These are phyloP conservation scores for Emydoidea blandingii DNA, from an alignment of 2,797 vertebrate genomes.

Conservation along the genomic window DNA sequence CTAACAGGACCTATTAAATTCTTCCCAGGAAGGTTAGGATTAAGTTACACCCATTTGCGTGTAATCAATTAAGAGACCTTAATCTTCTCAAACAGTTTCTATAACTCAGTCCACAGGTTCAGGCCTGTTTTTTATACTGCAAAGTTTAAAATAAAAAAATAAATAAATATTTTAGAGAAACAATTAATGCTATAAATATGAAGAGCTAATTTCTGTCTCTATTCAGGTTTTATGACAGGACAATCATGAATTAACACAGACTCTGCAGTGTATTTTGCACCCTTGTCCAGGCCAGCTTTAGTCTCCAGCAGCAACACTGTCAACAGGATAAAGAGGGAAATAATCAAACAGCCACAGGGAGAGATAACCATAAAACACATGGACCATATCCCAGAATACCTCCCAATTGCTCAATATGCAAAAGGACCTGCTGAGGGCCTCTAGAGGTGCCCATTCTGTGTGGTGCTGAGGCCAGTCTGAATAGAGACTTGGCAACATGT, in stretches of 20 bases:
- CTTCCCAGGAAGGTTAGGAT: conserved; percentile 64
- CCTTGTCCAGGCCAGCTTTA: conserved; percentile 7
- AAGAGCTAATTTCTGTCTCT: conserved; percentile 64
- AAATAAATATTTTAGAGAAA: conserved; percentile 57
- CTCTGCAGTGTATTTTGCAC: conserved; percentile 37
- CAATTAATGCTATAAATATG: conserved; percentile 72
- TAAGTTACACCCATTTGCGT: conserved; percentile 78
- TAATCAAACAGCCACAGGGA: background rate
- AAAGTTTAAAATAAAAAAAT: conserved; percentile 69
- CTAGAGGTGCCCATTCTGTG: background rate
- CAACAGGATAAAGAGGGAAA: background rate
- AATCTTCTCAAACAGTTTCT: conserved; percentile 76
- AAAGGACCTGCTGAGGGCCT: background rate
- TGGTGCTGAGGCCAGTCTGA: rapidly evolving
- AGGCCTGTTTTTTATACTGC: conserved; percentile 70
- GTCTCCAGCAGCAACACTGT: background rate
- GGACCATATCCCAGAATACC: background rate
- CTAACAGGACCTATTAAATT: conserved; percentile 70
- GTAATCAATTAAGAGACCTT: conserved; percentile 79
- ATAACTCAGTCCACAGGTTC: conserved; percentile 69
- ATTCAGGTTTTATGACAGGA: background rate
- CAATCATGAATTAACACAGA: conserved; percentile 63
- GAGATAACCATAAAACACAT: background rate
- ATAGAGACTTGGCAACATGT: background rate
- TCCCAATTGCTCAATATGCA: background rate